These are phyloP conservation scores for Drosophila gunungcola DNA, from an alignment of 1,140 invertebrate genomes.

Conservation along the genomic window DNA sequence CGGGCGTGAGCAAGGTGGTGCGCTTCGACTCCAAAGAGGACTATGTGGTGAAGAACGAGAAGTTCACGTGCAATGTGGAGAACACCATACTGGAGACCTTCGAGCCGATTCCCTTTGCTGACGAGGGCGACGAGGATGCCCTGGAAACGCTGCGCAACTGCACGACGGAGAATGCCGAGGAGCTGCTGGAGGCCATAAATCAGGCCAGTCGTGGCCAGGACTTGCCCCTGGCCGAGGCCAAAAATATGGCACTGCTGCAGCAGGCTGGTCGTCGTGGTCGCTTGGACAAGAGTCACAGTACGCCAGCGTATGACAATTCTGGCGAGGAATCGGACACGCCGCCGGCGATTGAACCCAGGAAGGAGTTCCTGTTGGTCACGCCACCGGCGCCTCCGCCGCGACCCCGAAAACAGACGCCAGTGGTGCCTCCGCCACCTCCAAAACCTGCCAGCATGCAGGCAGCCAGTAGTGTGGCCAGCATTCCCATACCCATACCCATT, in stretches of 20 bases:
- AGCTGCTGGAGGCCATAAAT: conserved; percentile 63
- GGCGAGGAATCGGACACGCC: conserved; percentile 84
- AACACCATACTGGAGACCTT: conserved; percentile 84
- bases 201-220: conserved; percentile 50
- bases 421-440: conserved; percentile 73
- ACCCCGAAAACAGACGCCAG: conserved; percentile 66
- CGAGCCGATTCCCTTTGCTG: conserved; percentile 82
- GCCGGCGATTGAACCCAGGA: conserved; percentile 80
- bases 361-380: conserved; percentile 71
- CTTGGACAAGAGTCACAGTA: conserved; percentile 91
- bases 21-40: conserved; percentile 81
- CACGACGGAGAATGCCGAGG: conserved; percentile 57
- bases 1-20: conserved; percentile 83
- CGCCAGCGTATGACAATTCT: conserved; percentile 90
- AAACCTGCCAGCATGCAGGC: conserved; percentile 72
- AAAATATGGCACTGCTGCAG: conserved; percentile 76
- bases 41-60: conserved; percentile 77
- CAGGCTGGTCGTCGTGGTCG: conserved; percentile 85
- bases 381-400: conserved; percentile 79
- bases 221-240: conserved; percentile 69
- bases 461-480: conserved; percentile 15
- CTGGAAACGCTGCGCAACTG: conserved; percentile 68
- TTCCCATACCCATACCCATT: conserved; percentile 23
- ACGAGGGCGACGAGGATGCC: conserved; percentile 78
- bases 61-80: conserved; percentile 83